phyloP scores from a whole-genome alignment of 2,888 invertebrate genomes.

The Drosophila anceps region DNA sequence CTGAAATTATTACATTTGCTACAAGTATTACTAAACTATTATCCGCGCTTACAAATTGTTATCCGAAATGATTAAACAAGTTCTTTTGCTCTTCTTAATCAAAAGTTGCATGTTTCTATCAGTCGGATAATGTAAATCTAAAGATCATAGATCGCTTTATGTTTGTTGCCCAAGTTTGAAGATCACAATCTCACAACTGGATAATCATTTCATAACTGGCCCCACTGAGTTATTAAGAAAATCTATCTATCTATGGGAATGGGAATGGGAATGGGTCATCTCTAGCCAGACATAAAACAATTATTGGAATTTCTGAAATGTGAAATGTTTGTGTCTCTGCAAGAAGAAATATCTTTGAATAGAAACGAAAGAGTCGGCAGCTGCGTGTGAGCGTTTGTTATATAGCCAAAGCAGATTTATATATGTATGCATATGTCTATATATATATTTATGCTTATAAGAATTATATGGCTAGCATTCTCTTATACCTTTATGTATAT shows the following conservation, averaged over 20 bases:
- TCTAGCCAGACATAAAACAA: conserved; percentile 40
- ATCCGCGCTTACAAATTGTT: not conserved
- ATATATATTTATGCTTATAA: conserved; percentile 18
- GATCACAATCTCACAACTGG: not conserved
- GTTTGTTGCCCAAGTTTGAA: not conserved
- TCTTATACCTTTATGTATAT: conserved; percentile 17
- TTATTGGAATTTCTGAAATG: conserved; percentile 64
- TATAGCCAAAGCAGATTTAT: conserved; percentile 4
- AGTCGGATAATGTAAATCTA: not conserved
- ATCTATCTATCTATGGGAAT: not conserved
- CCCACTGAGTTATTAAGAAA: not conserved
- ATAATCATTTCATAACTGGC: conserved; percentile 1
- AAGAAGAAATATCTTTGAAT: conserved; percentile 45
- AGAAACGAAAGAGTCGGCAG: conserved; percentile 42
- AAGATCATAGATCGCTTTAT: not conserved
- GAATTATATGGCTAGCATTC: conserved; percentile 27
- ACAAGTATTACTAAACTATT: not conserved
- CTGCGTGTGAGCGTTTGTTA: conserved; percentile 11
- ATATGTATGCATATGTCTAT: conserved; percentile 2
- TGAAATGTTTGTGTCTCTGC: conserved; percentile 30
- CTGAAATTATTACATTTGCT: not conserved
- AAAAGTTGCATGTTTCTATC: not conserved
- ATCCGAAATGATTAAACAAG: not conserved
- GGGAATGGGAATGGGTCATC: conserved; percentile 6
- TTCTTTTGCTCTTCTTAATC: not conserved